Conservation (phyloP, 2,797 vertebrate species). For the Hemibagrus guttatus region DNA sequence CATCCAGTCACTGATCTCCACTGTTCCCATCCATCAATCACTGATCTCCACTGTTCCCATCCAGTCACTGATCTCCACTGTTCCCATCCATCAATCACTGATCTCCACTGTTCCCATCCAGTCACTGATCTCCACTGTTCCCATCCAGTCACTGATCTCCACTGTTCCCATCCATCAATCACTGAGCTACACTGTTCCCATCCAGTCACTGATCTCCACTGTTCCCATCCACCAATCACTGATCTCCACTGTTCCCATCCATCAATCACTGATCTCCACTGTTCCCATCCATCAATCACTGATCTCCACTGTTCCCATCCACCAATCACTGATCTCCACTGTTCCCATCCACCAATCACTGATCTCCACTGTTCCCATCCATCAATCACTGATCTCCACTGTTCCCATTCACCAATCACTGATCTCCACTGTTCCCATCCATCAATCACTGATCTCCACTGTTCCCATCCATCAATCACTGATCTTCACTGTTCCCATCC, state of each 20-base stretch:
- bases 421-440: no score
- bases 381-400: no score
- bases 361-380: no score
- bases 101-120: not conserved
- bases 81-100: not conserved
- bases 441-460: no score
- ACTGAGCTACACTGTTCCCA: not conserved
- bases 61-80: not conserved
- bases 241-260: no score
- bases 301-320: not conserved
- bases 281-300: not conserved
- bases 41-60: not conserved
- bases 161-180: not conserved
- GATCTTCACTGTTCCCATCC: no score
- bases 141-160: not conserved
- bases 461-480: no score
- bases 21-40: not conserved
- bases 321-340: no score
- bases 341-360: no score
- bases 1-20: not conserved
- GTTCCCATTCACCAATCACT: no score
- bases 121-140: not conserved
- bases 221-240: not conserved
- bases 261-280: not conserved
- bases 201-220: not conserved